phyloP scores from a whole-genome alignment of 2,113 vertebrate species.

The Oceanites oceanicus region DNA sequence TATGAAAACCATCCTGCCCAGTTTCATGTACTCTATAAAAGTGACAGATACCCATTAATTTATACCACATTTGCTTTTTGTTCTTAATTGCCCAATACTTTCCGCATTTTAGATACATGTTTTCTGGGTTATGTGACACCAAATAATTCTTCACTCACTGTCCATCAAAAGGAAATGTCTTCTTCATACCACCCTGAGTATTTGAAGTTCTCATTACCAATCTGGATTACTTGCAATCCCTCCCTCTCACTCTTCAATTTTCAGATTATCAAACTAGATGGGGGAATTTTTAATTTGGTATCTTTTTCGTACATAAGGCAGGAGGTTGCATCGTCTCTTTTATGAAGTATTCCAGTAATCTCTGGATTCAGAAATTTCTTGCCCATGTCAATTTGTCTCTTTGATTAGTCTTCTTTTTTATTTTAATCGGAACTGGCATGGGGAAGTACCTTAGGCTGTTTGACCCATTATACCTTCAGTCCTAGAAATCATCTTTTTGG shows the following conservation, averaged over 20 bases:
- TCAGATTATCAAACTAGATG: not conserved
- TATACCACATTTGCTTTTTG: not conserved
- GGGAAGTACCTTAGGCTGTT: not conserved
- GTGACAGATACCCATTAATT: not conserved
- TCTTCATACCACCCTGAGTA: rapidly evolving
- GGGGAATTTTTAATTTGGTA: not conserved
- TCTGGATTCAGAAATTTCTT: not conserved
- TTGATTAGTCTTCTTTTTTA: not conserved
- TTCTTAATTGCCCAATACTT: not conserved
- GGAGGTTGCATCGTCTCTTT: not conserved
- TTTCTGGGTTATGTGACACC: not conserved
- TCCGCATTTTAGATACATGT: not conserved
- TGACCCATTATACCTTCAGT: not conserved
- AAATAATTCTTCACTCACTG: not conserved
- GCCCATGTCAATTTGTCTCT: not conserved
- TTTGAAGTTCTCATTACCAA: not conserved
- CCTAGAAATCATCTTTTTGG: not conserved
- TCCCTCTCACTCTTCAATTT: not conserved
- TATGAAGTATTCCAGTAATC: not conserved
- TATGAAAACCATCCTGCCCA: not conserved
- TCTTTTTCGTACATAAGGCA: not conserved
- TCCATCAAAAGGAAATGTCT: not conserved
- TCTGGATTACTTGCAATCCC: not conserved
- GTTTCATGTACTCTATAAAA: not conserved
- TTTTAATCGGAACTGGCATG: not conserved